phyloP scores from a whole-genome alignment of 2,888 invertebrate genomes.

The Drosophila flavopinicola region DNA sequence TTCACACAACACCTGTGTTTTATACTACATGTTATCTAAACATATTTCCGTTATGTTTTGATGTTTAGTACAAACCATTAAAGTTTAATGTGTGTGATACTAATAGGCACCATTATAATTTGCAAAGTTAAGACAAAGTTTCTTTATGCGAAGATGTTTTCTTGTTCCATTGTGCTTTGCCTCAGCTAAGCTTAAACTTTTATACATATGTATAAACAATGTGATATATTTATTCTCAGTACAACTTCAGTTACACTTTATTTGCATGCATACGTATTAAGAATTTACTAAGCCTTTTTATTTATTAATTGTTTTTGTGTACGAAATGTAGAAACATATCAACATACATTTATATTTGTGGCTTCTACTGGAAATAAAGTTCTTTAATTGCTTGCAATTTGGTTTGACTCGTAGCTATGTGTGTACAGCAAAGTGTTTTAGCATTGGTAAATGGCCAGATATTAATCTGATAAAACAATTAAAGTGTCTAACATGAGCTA shows the following conservation, averaged over 20 bases:
- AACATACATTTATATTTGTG: neutral
- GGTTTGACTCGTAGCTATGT: conserved; percentile 6
- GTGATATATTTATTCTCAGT: conserved; percentile 4
- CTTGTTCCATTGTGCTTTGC: conserved; percentile 1
- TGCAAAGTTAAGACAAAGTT: neutral
- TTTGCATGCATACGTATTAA: neutral
- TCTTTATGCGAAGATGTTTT: neutral
- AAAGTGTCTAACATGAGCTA: conserved; percentile 30
- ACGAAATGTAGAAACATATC: neutral
- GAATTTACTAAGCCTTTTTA: neutral
- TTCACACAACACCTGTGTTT: neutral
- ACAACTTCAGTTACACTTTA: no score
- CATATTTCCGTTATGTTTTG: neutral
- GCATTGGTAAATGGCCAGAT: conserved; percentile 41
- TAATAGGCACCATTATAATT: neutral
- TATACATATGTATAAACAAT: neutral
- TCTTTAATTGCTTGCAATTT: conserved; percentile 51
- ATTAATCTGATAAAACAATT: conserved; percentile 62
- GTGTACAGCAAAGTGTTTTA: conserved; percentile 16
- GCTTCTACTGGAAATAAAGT: conserved; percentile 3
- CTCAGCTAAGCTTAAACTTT: neutral
- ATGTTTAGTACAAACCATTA: neutral
- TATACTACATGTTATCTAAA: neutral
- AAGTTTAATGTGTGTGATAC: neutral
- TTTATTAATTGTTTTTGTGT: neutral